Evolutionary conservation across 2,888 invertebrate genomes (phyloP).

Genomic region (Helobdella robusta): DNA sequence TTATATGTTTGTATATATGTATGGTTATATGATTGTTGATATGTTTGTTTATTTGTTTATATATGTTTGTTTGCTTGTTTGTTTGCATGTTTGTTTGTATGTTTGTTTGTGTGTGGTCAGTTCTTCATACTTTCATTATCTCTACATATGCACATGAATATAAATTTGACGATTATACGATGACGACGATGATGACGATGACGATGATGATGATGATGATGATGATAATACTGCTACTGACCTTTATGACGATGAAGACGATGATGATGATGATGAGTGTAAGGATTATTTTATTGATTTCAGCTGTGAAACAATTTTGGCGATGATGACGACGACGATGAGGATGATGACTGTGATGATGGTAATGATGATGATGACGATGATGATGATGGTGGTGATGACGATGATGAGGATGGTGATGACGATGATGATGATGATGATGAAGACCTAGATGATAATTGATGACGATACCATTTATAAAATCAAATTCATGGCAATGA

Average conservation of each 20-base stretch:
- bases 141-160: too few species aligned
- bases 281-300: not conserved
- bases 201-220: not conserved
- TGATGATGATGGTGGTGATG: slow-evolving; percentile 4
- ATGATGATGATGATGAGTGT: not conserved
- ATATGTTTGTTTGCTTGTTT: not conserved
- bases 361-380: slow-evolving; percentile 4
- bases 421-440: slow-evolving; percentile 3
- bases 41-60: not conserved
- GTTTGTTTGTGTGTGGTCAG: too few species aligned
- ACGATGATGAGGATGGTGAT: slow-evolving; percentile 1
- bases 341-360: not conserved
- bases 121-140: too few species aligned
- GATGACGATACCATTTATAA: not conserved
- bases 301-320: not conserved
- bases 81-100: not conserved
- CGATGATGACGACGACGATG: too few species aligned
- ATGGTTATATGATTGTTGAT: not conserved
- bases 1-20: not conserved
- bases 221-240: not conserved
- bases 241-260: too few species aligned
- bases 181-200: not conserved
- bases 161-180: too few species aligned
- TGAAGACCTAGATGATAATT: not conserved
- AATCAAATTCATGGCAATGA: not conserved